Base-by-base conservation (phyloP, 2,113 vertebrate species). In the Semnornis frantzii region DNA sequence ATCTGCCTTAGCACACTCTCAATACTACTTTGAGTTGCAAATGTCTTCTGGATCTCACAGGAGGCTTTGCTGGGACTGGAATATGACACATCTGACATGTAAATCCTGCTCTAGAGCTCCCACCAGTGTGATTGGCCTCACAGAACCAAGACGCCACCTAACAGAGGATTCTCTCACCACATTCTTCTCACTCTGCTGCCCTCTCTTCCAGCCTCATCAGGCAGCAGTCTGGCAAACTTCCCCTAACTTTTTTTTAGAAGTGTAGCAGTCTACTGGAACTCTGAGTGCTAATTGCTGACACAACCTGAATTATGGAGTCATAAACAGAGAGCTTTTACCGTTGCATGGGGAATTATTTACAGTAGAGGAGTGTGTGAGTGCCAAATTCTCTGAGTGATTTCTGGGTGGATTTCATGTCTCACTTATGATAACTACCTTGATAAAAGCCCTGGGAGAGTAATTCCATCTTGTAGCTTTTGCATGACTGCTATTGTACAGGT, bases 341-440 rank as follows among this genome's bases (percentile, higher is more conserved):
- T 65, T 65, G 59, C 74, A 4, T 73, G 58, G 87, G 89, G 90
- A 87, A 89, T 95, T 93, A 93, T 95, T 97, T 96, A 94, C 89
- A 92, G 91, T 71, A 57, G 34, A 73, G 76, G 64, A 76, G 64
- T 85, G 33, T 80, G 78, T 72, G 94, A 82, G 69, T 91, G 87
- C 31, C 0, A 3, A 94, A 89, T 87, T 96, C 80, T 87, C 87
- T 72, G 75, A 97, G 93, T 86, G 88, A 89, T 82, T 96, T 97
- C 92, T 88, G 64, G 74, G 90, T 97, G 97, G 89, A 96, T 97
- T 97, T 97, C 93, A 90, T 82, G 94, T 96, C 97, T 94, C 84
- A 88, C 42, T 96, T 96, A 91, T 16, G 82, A 94, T 95, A 94
- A 88, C 89, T 97, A 82, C 81, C 73, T 94, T 94, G 96, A 95